phyloP scores from a whole-genome alignment of 2,797 vertebrate species.

The Psittacula echo region DNA sequence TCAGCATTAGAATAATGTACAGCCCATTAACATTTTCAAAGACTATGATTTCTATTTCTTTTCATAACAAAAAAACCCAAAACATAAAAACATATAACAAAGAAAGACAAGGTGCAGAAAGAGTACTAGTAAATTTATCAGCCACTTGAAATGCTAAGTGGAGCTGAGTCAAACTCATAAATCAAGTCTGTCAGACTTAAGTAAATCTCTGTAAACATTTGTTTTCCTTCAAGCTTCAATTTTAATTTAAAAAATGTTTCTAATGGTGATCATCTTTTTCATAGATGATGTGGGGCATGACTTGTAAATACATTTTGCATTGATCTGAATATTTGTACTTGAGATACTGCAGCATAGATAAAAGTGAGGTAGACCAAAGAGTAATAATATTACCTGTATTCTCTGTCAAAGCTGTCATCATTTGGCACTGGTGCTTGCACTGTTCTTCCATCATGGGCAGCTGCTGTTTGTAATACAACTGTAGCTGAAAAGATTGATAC shows the following conservation, averaged over 20 bases:
- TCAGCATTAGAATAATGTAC: background rate
- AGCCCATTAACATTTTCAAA: constrained; percentile 5
- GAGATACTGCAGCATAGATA: background rate
- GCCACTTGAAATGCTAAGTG: constrained; percentile 10
- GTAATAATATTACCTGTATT: background rate
- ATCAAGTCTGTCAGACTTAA: constrained; percentile 37
- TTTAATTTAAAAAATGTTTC: constrained; percentile 50
- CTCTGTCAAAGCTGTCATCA: background rate
- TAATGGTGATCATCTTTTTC: background rate
- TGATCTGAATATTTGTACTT: background rate
- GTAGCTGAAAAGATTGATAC: background rate
- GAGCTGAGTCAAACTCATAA: constrained; percentile 47
- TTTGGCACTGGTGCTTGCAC: background rate
- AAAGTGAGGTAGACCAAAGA: background rate
- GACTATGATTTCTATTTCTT: background rate
- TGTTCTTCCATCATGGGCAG: background rate
- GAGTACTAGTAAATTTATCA: background rate
- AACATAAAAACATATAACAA: background rate
- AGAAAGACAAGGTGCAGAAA: background rate
- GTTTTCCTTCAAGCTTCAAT: constrained; percentile 30
- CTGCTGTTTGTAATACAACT: background rate
- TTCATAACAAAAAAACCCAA: background rate
- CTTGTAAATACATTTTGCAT: background rate
- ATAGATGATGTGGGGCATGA: background rate
- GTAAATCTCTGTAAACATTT: constrained; percentile 36